These are phyloP conservation scores for Baronia brevicornis DNA, from an alignment of 2,888 invertebrate genomes.

Conservation along the genomic window DNA sequence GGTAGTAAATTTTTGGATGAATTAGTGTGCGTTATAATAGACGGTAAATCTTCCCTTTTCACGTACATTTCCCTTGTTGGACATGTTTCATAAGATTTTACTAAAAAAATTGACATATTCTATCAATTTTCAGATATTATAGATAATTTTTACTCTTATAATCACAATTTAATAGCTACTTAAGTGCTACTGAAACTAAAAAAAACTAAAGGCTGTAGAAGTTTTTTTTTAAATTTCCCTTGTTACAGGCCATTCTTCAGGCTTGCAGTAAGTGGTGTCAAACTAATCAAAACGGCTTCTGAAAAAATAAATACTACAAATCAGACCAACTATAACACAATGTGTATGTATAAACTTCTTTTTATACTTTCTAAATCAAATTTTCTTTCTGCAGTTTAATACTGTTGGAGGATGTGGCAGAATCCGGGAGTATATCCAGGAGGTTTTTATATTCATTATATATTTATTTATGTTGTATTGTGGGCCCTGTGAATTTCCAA, in stretches of 20 bases:
- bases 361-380: slow-evolving; percentile 23
- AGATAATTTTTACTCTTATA: no score
- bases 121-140: no score
- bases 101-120: no score
- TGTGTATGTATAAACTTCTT: slow-evolving; percentile 61
- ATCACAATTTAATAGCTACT: not conserved
- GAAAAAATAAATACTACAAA: slow-evolving; percentile 54
- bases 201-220: not conserved
- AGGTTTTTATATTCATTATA: slow-evolving; percentile 42
- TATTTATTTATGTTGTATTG: slow-evolving; percentile 17
- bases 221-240: slow-evolving; percentile 16
- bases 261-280: slow-evolving; percentile 35
- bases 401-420: slow-evolving; percentile 59
- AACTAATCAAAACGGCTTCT: slow-evolving; percentile 54
- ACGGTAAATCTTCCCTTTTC: no score
- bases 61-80: no score
- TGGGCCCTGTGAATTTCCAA: no score
- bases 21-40: no score
- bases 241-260: slow-evolving; percentile 32
- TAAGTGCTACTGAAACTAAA: no score
- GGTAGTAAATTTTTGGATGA: no score
- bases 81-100: no score
- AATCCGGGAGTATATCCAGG: slow-evolving; percentile 65
- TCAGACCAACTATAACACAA: slow-evolving; percentile 65
- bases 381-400: slow-evolving; percentile 41